phyloP scores from a whole-genome alignment of 1,140 invertebrate genomes.

The Cotesia typhae region DNA sequence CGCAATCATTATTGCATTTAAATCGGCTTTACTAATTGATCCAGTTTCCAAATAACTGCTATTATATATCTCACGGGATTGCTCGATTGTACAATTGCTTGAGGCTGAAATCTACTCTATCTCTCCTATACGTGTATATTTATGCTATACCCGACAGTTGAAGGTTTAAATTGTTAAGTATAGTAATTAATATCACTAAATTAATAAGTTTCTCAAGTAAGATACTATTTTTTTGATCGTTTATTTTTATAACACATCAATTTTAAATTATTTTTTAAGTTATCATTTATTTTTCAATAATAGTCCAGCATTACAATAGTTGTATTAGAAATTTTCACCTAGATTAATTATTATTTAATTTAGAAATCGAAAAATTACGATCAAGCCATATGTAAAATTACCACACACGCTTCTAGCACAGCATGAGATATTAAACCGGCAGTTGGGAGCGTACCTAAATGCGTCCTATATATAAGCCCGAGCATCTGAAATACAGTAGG shows the following conservation, averaged over 20 bases:
- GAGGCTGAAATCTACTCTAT: conserved; percentile 15
- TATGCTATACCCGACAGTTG: conserved; percentile 46
- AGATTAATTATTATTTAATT: too few relatives aligned
- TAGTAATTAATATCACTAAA: conserved; percentile 22
- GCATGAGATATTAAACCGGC: conserved; percentile 60
- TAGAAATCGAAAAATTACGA: conserved; percentile 11
- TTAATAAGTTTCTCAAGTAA: too few relatives aligned
- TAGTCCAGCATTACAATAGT: too few relatives aligned
- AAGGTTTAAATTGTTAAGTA: conserved; percentile 55
- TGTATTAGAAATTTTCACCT: too few relatives aligned
- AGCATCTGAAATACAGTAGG: conserved; percentile 48
- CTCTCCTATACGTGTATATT: not conserved
- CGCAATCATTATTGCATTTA: conserved; percentile 56
- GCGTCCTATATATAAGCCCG: conserved; percentile 47
- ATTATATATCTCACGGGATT: conserved; percentile 45
- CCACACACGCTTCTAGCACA: conserved; percentile 50
- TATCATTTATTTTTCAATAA: too few relatives aligned
- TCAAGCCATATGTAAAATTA: conserved; percentile 62
- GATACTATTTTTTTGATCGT: too few relatives aligned
- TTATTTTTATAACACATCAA: too few relatives aligned
- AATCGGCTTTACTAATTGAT: conserved; percentile 56
- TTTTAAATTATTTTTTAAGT: too few relatives aligned
- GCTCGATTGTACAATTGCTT: conserved; percentile 10
- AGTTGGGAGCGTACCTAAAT: conserved; percentile 61
- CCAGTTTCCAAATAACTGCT: conserved; percentile 54